A percentile compares a stretch with the other conserved stretches of the same genome.
Conservation (phyloP, 2,113 vertebrate genomes). For the Triplophysa rosa region DNA sequence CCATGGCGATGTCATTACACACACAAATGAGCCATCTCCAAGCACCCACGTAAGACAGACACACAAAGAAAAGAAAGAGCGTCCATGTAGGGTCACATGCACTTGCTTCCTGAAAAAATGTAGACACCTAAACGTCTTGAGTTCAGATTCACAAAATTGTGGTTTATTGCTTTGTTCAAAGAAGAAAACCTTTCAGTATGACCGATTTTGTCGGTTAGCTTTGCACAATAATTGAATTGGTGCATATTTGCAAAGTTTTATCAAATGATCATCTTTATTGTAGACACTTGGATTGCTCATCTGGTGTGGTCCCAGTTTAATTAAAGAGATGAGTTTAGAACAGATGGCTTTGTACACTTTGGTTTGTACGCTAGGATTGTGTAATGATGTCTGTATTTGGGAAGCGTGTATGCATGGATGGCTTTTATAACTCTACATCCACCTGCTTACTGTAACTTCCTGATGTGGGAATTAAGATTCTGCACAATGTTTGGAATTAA, state of each 20-base stretch:
- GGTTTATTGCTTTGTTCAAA: too few relatives aligned
- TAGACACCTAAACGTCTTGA: background rate
- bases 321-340: conserved; percentile 28
- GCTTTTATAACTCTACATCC: background rate
- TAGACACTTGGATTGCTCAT: background rate
- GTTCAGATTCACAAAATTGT: background rate
- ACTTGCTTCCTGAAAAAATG: background rate
- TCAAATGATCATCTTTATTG: conserved; percentile 12
- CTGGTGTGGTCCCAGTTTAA: background rate
- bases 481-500: background rate
- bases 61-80: background rate
- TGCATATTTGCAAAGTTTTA: background rate
- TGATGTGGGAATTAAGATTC: background rate
- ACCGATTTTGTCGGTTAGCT: background rate
- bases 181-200: background rate
- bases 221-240: background rate
- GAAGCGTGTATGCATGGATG: background rate
- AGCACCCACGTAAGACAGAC: conserved; percentile 31
- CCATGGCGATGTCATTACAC: conserved; percentile 69
- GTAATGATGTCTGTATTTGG: conserved; percentile 13
- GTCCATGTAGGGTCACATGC: background rate
- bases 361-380: background rate
- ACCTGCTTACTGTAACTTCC: background rate
- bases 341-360: background rate
- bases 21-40: conserved; percentile 58